These are phyloP conservation scores for Diadumene lineata DNA, from an alignment of 92 coral and sea anemone species.

Conservation along the genomic window DNA sequence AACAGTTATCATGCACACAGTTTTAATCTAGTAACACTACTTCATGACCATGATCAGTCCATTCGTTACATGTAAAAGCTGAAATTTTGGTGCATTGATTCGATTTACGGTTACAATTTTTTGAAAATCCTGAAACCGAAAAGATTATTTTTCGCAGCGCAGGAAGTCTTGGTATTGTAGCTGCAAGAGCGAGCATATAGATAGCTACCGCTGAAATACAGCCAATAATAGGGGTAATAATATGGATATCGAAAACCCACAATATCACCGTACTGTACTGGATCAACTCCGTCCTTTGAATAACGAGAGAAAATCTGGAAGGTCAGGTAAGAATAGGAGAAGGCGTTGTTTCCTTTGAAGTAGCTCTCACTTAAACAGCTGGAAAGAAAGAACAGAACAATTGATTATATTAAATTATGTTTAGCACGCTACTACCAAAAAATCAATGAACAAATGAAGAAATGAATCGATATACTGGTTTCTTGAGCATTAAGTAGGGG, in stretches of 20 bases:
- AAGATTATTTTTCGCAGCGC: constrained; percentile 28
- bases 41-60: background rate
- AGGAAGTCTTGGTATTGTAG: constrained; percentile 21
- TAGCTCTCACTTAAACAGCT: constrained; percentile 25
- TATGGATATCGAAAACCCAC: constrained; percentile 59
- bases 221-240: constrained; percentile 37
- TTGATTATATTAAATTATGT: background rate
- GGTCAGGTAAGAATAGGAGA: constrained; percentile 11
- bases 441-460: background rate
- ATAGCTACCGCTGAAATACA: constrained; percentile 30
- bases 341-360: constrained; percentile 50
- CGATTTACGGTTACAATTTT: constrained; percentile 25
- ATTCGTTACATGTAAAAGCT: background rate
- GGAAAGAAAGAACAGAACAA: constrained; percentile 3
- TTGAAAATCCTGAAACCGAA: constrained; percentile 69
- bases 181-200: constrained; percentile 51
- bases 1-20: no score
- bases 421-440: background rate
- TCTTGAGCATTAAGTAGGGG: no score
- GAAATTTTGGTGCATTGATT: background rate
- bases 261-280: constrained; percentile 61
- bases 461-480: background rate
- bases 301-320: constrained; percentile 65
- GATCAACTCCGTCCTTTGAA: constrained; percentile 53
- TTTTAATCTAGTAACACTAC: no score